These are phyloP conservation scores for Ophthalmolycus amberensis DNA, from an alignment of 2,113 vertebrate species.

Conservation along the genomic window DNA sequence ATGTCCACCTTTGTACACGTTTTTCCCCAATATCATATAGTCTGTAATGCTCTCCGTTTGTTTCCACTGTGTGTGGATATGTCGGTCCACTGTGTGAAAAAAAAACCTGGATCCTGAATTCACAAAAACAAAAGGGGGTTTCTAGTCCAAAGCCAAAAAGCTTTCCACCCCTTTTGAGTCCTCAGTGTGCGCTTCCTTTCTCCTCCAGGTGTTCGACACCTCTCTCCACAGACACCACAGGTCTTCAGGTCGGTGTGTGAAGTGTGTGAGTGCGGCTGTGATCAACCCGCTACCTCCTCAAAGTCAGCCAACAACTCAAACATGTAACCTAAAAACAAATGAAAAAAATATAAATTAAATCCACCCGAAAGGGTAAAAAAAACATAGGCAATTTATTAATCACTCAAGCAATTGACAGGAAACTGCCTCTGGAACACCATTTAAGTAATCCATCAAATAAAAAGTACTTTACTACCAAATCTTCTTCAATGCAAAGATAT, in stretches of 20 bases:
- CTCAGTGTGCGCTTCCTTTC: slow-evolving; percentile 50
- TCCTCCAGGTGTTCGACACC: slow-evolving; percentile 40
- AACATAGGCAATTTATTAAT: neutral
- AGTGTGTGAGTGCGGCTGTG: slow-evolving; percentile 49
- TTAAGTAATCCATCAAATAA: neutral
- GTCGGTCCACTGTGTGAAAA: slow-evolving; percentile 51
- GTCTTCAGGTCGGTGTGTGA: slow-evolving; percentile 50
- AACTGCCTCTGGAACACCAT: neutral
- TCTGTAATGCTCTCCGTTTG: slow-evolving; percentile 60
- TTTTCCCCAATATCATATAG: slow-evolving; percentile 61
- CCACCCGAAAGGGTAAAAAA: neutral
- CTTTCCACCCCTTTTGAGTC: slow-evolving; percentile 66
- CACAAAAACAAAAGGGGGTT: slow-evolving; percentile 62
- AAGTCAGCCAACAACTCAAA: slow-evolving; percentile 68
- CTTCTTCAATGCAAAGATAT: no score
- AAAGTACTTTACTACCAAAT: no score
- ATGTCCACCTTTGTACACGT: slow-evolving; percentile 71
- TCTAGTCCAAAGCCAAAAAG: slow-evolving; percentile 75
- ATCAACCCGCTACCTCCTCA: slow-evolving; percentile 60
- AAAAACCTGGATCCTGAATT: slow-evolving; percentile 54
- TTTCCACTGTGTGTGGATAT: slow-evolving; percentile 55
- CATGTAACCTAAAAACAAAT: slow-evolving; percentile 57
- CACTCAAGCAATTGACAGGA: neutral
- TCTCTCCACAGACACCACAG: slow-evolving; percentile 34
- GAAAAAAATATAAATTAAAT: neutral